A percentile compares a stretch with the other conserved stretches of the same genome.
Conservation (phyloP, 2,797 vertebrate species). For the Pygocentrus nattereri region DNA sequence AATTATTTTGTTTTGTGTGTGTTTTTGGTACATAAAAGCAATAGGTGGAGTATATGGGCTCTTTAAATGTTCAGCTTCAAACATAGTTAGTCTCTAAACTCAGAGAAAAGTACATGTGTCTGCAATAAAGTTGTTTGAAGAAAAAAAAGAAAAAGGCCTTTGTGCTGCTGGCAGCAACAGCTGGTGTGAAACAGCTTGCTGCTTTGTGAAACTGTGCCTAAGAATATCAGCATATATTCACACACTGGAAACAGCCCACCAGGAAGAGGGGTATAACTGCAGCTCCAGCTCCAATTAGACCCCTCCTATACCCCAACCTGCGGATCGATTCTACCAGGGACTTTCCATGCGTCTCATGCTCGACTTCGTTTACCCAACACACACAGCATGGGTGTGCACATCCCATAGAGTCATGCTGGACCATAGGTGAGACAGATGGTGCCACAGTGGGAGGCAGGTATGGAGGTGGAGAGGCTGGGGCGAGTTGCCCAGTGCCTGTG, state of each 20-base stretch:
- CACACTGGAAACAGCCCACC: slow-evolving; percentile 39
- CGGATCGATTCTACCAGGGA: not conserved
- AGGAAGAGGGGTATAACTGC: slow-evolving; percentile 8
- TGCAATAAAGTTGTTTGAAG: slow-evolving; percentile 18
- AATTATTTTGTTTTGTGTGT: not conserved
- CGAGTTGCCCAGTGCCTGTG: slow-evolving; percentile 33
- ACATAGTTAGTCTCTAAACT: not conserved
- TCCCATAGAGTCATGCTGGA: slow-evolving; percentile 29
- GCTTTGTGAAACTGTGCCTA: slow-evolving; percentile 41
- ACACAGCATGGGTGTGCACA: slow-evolving; percentile 20
- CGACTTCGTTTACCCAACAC: slow-evolving; percentile 38
- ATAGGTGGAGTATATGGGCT: not conserved
- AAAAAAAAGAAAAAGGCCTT: not conserved
- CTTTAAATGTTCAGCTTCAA: not conserved
- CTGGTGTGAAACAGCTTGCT: slow-evolving; percentile 37
- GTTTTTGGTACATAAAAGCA: not conserved
- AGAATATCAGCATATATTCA: slow-evolving; percentile 43
- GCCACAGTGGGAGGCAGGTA: slow-evolving; percentile 27
- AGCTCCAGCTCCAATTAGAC: slow-evolving; percentile 31
- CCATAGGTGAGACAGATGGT: slow-evolving; percentile 53
- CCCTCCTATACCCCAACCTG: slow-evolving; percentile 15
- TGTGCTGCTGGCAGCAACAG: slow-evolving; percentile 7
- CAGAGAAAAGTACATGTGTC: slow-evolving; percentile 15
- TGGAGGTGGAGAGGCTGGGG: slow-evolving; percentile 24
- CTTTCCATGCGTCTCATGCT: slow-evolving; percentile 20